Conservation (phyloP, 2,113 vertebrate genomes). For the Petrocephalus microphthalmus region DNA sequence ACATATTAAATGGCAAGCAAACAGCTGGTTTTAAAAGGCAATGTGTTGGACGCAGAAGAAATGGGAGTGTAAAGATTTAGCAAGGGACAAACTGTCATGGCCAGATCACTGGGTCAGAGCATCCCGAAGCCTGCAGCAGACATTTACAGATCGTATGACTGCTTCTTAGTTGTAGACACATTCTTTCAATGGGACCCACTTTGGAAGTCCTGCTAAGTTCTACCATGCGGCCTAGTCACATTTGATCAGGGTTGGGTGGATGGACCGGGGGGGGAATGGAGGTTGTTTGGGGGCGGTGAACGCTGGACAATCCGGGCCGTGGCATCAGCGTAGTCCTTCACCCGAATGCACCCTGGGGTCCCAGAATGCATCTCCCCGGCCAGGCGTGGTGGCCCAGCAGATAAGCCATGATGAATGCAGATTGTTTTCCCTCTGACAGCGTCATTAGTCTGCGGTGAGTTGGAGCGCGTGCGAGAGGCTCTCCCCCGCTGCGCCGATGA, state of each 20-base stretch:
- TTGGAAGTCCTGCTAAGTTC: neutral
- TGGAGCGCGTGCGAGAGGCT: slow-evolving; percentile 24
- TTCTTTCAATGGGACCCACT: neutral
- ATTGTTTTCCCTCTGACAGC: slow-evolving; percentile 39
- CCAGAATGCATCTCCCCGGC: slow-evolving; percentile 22
- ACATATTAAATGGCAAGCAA: neutral
- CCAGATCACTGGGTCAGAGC: neutral
- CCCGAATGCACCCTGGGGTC: slow-evolving; percentile 12
- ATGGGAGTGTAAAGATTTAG: neutral
- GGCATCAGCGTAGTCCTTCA: slow-evolving; percentile 39
- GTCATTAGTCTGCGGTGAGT: slow-evolving; percentile 42
- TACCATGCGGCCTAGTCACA: neutral
- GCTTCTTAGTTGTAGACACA: neutral
- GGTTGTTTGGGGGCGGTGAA: neutral
- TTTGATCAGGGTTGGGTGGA: neutral
- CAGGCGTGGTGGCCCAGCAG: slow-evolving; percentile 35
- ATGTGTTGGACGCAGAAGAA: neutral
- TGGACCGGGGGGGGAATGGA: neutral
- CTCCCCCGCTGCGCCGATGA: slow-evolving; percentile 27
- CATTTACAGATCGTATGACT: neutral
- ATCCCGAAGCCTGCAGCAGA: neutral
- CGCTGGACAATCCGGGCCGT: neutral
- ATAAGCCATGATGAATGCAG: slow-evolving; percentile 49
- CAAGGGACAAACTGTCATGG: neutral
- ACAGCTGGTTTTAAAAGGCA: neutral